These are phyloP conservation scores for Drosophila mayaguana DNA, from an alignment of 2,888 invertebrate genomes.

Conservation along the genomic window DNA sequence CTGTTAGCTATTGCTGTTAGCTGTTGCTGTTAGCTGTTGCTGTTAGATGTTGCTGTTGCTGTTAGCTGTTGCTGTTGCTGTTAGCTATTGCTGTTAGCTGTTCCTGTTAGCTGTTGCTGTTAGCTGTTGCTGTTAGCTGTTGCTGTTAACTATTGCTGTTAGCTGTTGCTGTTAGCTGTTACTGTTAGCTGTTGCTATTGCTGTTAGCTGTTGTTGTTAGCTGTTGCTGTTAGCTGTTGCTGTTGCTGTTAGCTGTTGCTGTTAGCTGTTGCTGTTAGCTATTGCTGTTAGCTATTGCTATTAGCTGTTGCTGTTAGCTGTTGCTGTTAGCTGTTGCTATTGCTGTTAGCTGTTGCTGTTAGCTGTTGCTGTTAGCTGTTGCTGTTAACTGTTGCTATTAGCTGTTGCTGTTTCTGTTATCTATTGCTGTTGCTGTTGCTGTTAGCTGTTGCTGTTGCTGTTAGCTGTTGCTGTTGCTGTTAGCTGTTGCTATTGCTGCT, in stretches of 20 bases:
- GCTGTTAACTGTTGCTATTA: neutral
- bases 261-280: neutral
- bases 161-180: neutral
- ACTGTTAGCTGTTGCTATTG: neutral
- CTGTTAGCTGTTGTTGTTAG: neutral
- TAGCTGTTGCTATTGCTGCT: neutral
- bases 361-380: neutral
- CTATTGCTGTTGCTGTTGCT: neutral
- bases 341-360: neutral
- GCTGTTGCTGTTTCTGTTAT: neutral
- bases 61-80: neutral
- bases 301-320: neutral
- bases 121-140: neutral
- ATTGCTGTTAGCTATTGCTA: too few species aligned
- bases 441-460: neutral
- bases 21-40: neutral
- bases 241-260: neutral
- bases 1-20: neutral
- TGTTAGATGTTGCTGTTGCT: neutral
- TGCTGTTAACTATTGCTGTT: neutral
- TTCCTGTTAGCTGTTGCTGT: neutral
- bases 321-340: too few species aligned
- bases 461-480: too few species aligned
- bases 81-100: neutral
- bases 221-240: neutral